Conservation (phyloP, 2,113 vertebrate genomes). For the Rostratula benghalensis region DNA sequence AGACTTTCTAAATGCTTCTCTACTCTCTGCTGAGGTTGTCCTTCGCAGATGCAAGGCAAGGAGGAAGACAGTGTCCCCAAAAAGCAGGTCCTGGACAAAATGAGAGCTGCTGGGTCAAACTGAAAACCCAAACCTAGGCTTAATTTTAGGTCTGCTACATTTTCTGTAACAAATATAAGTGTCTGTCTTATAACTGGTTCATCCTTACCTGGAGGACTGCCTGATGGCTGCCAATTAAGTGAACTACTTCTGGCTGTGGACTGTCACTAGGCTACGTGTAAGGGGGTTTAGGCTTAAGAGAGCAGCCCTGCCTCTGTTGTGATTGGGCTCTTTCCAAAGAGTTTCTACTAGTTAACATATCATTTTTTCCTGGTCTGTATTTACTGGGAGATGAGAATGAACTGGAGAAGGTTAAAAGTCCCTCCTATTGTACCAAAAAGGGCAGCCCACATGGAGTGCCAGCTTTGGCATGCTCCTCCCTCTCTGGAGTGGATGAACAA, state of each 20-base stretch:
- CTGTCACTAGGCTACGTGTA: background rate
- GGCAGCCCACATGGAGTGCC: background rate
- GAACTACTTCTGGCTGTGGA: background rate
- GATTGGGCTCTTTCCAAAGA: background rate
- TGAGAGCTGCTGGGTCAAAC: background rate
- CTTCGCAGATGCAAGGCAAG: background rate
- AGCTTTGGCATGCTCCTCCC: background rate
- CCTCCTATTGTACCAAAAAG: background rate
- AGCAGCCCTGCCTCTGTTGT: background rate
- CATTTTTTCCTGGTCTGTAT: background rate
- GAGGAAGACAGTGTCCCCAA: background rate
- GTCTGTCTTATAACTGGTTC: background rate
- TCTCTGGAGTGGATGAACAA: background rate
- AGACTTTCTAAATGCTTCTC: background rate
- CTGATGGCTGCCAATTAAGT: background rate
- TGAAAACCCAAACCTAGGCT: background rate
- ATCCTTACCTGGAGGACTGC: background rate
- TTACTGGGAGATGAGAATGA: background rate
- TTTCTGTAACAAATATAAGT: background rate
- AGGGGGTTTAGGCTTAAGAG: background rate
- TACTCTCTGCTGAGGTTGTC: background rate
- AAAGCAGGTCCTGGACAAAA: background rate
- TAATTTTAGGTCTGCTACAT: background rate
- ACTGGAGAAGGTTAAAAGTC: background rate
- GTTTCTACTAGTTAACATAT: background rate